Evolutionary conservation across 1,140 invertebrate species (phyloP).

Genomic region (Calycopis cecrops): DNA sequence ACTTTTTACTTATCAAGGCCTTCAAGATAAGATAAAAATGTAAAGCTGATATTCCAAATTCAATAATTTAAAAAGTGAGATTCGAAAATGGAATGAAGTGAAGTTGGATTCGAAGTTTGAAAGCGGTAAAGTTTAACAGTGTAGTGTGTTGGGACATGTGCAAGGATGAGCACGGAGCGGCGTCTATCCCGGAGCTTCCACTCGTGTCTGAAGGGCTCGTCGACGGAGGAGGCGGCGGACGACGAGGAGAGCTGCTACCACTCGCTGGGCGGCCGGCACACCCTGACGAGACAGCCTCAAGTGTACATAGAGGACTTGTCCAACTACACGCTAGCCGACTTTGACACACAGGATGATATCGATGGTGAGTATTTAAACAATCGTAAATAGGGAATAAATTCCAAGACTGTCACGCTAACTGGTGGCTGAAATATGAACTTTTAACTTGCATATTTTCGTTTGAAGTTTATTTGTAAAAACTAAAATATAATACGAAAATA

Average conservation of each 20-base stretch:
- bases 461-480: too few species aligned
- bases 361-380: constrained; percentile 50
- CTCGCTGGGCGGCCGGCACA: constrained; percentile 60
- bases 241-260: constrained; percentile 67
- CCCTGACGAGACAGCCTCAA: constrained; percentile 52
- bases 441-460: too few species aligned
- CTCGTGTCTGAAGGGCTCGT: constrained; percentile 79
- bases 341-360: constrained; percentile 56
- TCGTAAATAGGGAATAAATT: too few species aligned
- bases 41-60: constrained; percentile 15
- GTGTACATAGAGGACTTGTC: constrained; percentile 64
- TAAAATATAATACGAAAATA: too few species aligned
- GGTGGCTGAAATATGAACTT: too few species aligned
- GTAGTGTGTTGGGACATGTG: constrained; percentile 65
- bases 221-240: constrained; percentile 75
- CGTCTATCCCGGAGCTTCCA: constrained; percentile 80
- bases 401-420: too few species aligned
- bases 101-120: constrained; percentile 6
- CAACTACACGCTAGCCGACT: constrained; percentile 58
- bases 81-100: constrained; percentile 13
- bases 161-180: constrained; percentile 77
- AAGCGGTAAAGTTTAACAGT: constrained; percentile 20
- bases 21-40: constrained; percentile 21
- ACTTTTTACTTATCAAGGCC: constrained; percentile 15
- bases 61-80: constrained; percentile 4